These are phyloP conservation scores for Poeciliopsis turneri DNA, from an alignment of 2,797 vertebrate species.

Conservation along the genomic window DNA sequence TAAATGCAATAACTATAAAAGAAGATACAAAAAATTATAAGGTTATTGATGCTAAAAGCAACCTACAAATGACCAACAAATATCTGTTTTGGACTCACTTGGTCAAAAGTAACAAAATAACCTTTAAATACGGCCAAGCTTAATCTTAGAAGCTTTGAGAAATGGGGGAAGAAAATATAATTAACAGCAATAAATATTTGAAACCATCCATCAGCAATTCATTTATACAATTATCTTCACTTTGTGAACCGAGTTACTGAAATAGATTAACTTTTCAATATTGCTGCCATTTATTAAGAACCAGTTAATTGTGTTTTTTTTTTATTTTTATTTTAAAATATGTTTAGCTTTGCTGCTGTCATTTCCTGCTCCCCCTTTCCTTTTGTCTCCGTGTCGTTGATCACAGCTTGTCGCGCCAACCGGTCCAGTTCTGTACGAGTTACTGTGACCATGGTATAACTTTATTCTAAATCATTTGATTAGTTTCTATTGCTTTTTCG, in stretches of 20 bases:
- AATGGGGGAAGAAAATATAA: not conserved
- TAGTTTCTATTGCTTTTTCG: not conserved
- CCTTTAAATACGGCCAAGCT: not conserved
- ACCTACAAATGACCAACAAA: not conserved
- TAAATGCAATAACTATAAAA: slow-evolving; percentile 64
- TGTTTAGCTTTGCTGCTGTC: not conserved
- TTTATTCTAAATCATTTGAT: not conserved
- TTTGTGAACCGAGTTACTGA: not conserved
- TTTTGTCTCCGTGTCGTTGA: not conserved
- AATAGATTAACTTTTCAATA: not conserved
- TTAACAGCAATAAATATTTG: not conserved
- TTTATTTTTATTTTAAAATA: not conserved
- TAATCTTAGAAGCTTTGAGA: not conserved
- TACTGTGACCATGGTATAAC: not conserved
- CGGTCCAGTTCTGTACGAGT: not conserved
- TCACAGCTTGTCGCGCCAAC: not conserved
- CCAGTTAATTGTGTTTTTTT: not conserved
- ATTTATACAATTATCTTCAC: not conserved
- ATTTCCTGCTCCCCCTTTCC: not conserved
- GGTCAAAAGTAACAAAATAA: not conserved
- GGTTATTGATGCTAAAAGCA: not conserved
- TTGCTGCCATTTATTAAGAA: not conserved
- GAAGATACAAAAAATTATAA: not conserved
- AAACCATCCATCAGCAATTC: not conserved
- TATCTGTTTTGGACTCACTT: not conserved